A percentile compares a stretch with the other conserved stretches of the same genome.
Evolutionary conservation across 2,113 vertebrate species (phyloP).

Genomic region (Anarhynchus alexandrinus): DNA sequence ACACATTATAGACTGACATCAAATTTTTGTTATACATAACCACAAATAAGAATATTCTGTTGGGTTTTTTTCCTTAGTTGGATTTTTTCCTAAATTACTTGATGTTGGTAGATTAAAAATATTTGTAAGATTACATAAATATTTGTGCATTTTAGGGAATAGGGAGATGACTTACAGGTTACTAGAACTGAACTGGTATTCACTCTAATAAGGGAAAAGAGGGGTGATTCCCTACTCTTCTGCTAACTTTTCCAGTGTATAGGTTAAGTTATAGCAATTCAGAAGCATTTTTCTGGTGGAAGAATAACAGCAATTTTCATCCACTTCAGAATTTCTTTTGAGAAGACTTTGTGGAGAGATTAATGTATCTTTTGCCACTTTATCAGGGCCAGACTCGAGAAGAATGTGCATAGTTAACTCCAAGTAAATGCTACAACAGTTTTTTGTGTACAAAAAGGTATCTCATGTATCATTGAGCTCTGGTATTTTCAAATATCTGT

Average conservation of each 20-base stretch:
- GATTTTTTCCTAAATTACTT: not conserved
- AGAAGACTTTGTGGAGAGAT: not conserved
- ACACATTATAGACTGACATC: not conserved
- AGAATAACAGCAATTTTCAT: not conserved
- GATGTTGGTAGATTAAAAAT: too few species aligned
- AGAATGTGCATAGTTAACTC: not conserved
- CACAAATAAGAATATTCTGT: not conserved
- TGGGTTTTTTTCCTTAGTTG: not conserved
- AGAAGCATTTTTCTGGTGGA: not conserved
- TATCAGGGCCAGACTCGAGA: not conserved
- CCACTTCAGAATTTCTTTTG: not conserved
- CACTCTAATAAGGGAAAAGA: not conserved
- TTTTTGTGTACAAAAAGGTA: too few species aligned
- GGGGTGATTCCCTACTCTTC: not conserved
- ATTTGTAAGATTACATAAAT: too few species aligned
- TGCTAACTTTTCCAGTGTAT: not conserved
- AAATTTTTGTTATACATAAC: not conserved
- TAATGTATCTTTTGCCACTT: not conserved
- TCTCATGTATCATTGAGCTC: not conserved
- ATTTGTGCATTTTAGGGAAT: not conserved
- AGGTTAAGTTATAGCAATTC: not conserved
- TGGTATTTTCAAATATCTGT: not conserved
- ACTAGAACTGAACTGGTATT: not conserved
- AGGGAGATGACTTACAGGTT: not conserved
- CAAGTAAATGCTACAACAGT: too few species aligned